Evolutionary conservation across 2,113 vertebrate genomes (phyloP), one percentile per base, ranked within the genome.

Genomic region (Zosterops borbonicus): DNA sequence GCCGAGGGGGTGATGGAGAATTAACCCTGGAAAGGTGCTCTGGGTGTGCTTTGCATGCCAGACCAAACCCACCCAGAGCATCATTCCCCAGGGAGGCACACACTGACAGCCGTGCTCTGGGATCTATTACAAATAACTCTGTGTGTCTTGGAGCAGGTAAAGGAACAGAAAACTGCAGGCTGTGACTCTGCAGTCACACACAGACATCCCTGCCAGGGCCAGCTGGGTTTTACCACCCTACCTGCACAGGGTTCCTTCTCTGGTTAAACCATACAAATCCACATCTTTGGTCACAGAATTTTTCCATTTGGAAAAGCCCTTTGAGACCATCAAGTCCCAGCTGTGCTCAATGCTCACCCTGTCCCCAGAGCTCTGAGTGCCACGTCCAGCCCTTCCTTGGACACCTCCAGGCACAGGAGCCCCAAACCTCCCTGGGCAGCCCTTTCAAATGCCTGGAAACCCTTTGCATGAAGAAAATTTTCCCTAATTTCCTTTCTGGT

Each of bases 161-260:
- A 59, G 28, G 5, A 33, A 23, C 5, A 69, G 28, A 12, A 21
- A 74, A 35, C 47, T 3, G 17, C 13, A 39, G 46, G 31, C n/a
- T n/a, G 19, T 9, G n/a, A 7, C 17, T 41, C 16, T 78, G 11
- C n/a, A 63, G 49, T 11, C 69, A n/a, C 41, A 39, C 14, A 10
- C 14, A 14, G 1, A 17, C 4, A 0, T 13, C 16, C 35, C 4
- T 24, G 24, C 5, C 9, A 37, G 16, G 37, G 22, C 15, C 64
- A 29, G 42, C 29, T 23, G 27, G 31, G 17, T 6, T 67, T 44
- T 19, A 28, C 28, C 29, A 10, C 22, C 27, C 1, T 8, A 4
- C 6, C 41, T 74, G 12, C 23, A 19, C 3, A 24, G n/a, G 21
- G 12, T 19, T 14, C 22, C 13, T 19, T 13, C 2, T 8, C 0